Evolutionary conservation across 1,140 invertebrate species (phyloP), one percentile per base, ranked within the genome.

Genomic region (Halictus rubicundus): DNA sequence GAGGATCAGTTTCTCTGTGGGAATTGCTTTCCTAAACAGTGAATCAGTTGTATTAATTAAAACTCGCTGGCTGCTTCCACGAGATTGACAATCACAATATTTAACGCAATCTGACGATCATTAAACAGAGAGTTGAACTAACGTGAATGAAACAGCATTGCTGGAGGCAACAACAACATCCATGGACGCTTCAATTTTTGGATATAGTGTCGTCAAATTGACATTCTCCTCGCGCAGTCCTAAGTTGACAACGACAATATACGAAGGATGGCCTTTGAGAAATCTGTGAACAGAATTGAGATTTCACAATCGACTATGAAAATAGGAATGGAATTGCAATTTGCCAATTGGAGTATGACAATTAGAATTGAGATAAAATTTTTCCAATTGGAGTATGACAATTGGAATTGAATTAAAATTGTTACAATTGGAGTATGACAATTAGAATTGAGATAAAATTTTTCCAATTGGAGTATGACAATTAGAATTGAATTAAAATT

Each of bases 241-340:
- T 46, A 94, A 88, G 89, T 95, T 95, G 16, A 94, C 91, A 10
- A 94, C 88, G 19, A 93, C 88, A 0, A 95, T 78, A 49, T 94
- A 92, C 0, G 92, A 89, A 10, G 93, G 90, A 64, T 94, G 81
- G 27, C 91, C 91, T 72, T 89, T 87, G 6, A 94, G 83, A 7
- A 89, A 91, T 74, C 94, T 94, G 42, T 66, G 64, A 10, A 65
- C 68, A 76, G 59, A n/a, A 32, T 32, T 32, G 5, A 32, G n/a
- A n/a, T n/a, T n/a, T n/a, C 68, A 46, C 39, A 68, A 32, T 49
- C 25, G 60, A n/a, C n/a, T n/a, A n/a, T n/a, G n/a, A n/a, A n/a
- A n/a, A n/a, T n/a, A n/a, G n/a, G n/a, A n/a, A n/a, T n/a, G n/a
- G n/a, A n/a, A n/a, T n/a, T n/a, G n/a, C n/a, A n/a, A n/a, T n/a